phyloP scores from a whole-genome alignment of 2,888 invertebrate genomes.

The Cylloceria caligata region DNA sequence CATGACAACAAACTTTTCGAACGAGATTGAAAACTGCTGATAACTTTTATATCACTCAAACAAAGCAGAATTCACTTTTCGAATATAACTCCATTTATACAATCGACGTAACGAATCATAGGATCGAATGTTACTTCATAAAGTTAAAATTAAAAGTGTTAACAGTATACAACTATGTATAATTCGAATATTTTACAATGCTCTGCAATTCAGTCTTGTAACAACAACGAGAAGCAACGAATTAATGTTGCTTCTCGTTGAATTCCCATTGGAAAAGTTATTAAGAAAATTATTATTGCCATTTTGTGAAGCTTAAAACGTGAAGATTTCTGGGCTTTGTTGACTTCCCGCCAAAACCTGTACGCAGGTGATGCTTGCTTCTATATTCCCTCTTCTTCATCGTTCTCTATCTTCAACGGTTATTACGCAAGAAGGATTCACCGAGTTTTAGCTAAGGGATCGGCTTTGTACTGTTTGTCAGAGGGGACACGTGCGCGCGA shows the following conservation, averaged over 20 bases:
- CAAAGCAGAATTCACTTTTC: background rate
- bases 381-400: slow-evolving; percentile 45
- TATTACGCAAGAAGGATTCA: slow-evolving; percentile 62
- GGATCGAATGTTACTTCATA: background rate
- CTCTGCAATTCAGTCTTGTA: no score
- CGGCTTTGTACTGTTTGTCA: slow-evolving; percentile 72
- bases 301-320: no score
- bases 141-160: background rate
- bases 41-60: background rate
- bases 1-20: background rate
- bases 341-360: slow-evolving; percentile 59
- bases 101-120: background rate
- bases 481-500: slow-evolving; percentile 75
- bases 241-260: no score
- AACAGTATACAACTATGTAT: no score
- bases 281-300: background rate
- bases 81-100: background rate
- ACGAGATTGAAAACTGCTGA: background rate
- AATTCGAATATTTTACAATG: no score
- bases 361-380: slow-evolving; percentile 61
- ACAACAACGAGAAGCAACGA: no score
- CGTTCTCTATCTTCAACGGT: slow-evolving; percentile 57
- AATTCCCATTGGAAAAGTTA: background rate
- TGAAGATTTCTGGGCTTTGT: slow-evolving; percentile 1
- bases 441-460: slow-evolving; percentile 63